Base-by-base conservation (phyloP, 2,888 invertebrate genomes). In the Lasioglossum lativentre region DNA sequence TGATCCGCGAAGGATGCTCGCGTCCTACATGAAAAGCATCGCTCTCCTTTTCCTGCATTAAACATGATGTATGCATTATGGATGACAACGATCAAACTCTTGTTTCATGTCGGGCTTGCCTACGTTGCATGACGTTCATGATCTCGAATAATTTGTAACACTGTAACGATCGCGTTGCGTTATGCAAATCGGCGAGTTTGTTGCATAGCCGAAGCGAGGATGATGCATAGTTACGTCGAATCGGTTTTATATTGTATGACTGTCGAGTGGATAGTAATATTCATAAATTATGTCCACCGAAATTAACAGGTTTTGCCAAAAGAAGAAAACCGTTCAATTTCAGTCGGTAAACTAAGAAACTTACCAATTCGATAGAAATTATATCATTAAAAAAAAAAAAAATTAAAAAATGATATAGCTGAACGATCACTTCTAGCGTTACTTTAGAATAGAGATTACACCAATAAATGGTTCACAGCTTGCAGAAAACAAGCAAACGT, bases 91-190 rank as follows among this genome's bases (percentile, higher is more conserved):
- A 84, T 84, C 78, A 66, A 75, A 75, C 71, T 75, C 75, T 75
- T 72, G 75, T 78, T 72, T 72, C 80, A 45, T 42, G 82, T 83
- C 77, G 74, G 38, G 71, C 45, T 34, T n/a, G 0, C 68, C 23
- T 30, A 0, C 66, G 56, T 34, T 47, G 56, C 71, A 59, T 34
- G 71, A 52, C 23, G 59, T 16, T 40, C 79, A 27, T 34, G 68
- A 79, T 79, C 45, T 38, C 63, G 75, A 72, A 79, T 79, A 75
- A 85, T 85, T 85, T 79, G 78, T 75, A 70, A 59, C 75, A 16
- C 14, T 4, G 52, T 56, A 83, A 73, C 84, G 23, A 84, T 77
- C 56, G 56, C 16, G 38, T 19, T 38, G 42, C 40, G 38, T 77
- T 68, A 45, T 73, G 76, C 47, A 76, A 84, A 83, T 83, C 63